Percentiles rank a stretch among this genome's conserved stretches.
Conservation (phyloP, 2,113 vertebrate genomes). For the Sitta europaea region DNA sequence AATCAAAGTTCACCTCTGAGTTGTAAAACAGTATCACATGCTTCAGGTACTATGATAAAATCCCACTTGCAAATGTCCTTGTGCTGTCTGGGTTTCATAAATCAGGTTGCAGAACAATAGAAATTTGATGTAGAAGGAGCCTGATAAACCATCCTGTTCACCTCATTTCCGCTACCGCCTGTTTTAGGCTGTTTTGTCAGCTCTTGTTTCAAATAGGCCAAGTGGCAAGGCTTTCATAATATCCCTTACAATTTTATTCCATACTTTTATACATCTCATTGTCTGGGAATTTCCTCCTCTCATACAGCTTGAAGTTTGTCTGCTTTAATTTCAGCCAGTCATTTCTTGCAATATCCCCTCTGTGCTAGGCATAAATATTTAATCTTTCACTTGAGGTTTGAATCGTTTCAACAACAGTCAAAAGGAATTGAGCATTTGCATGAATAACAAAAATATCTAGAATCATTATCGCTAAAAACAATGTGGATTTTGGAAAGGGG, state of each 20-base stretch:
- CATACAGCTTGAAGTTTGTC: not conserved
- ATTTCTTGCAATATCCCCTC: not conserved
- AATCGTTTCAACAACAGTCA: not conserved
- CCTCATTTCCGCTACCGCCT: not conserved
- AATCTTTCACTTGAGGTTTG: slow-evolving; percentile 16
- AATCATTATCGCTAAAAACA: not conserved
- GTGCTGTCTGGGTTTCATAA: slow-evolving; percentile 30
- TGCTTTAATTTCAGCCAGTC: not conserved
- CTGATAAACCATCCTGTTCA: not conserved
- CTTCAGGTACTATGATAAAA: slow-evolving; percentile 5
- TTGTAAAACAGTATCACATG: slow-evolving; percentile 34
- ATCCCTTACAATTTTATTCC: slow-evolving; percentile 8
- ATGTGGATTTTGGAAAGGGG: not conserved
- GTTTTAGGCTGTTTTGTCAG: not conserved
- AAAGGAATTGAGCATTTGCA: not conserved
- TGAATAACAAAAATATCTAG: not conserved
- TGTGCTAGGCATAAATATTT: slow-evolving; percentile 29
- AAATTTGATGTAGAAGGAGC: not conserved
- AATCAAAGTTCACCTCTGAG: slow-evolving; percentile 3
- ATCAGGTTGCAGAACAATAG: not conserved
- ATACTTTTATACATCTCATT: slow-evolving; percentile 17
- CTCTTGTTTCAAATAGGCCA: not conserved
- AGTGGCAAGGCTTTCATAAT: not conserved
- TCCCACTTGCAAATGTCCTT: not conserved
- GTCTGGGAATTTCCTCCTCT: slow-evolving; percentile 32